Evolutionary conservation across 2,113 vertebrate genomes (phyloP), one percentile per base, ranked within the genome.

Genomic region (Andinoacara biseriatus): DNA sequence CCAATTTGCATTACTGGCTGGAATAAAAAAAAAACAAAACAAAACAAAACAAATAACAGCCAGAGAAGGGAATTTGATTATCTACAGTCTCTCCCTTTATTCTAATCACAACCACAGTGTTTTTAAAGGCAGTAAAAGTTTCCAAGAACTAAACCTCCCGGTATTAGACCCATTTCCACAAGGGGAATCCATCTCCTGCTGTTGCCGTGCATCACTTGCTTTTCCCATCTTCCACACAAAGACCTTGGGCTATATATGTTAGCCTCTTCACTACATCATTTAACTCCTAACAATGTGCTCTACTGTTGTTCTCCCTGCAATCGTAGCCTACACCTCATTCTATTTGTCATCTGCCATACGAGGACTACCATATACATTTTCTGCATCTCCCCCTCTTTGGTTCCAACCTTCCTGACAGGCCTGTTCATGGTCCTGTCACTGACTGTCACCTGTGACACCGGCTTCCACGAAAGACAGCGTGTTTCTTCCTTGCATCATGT

Each of bases 131-230:
- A 74, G 60, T 33, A 57, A 31, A 60, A 56, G 46, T 81, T 87
- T 82, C 74, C 58, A 57, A 85, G 82, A 83, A 90, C 90, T 77
- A 92, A 84, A 87, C 76, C 62, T 84, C 81, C 81, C 76, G 88
- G 87, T 89, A 91, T 90, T 89, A 86, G 76, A 89, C 82, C 88
- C 85, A 87, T 94, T 94, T 93, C 82, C 87, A 88, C 86, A 59
- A 17, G 60, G 83, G 87, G 83, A 92, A 94, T 93, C 92, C 87
- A 91, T 93, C 88, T 92, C 89, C 69, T 78, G 83, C 84, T 74
- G 83, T 78, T 58, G 26, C 52, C 2, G 33, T 67, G 88, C 85
- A 89, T 89, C 90, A 91, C 90, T 87, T 78, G 82, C 90, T 89
- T 89, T 83, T 85, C 89, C 82, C 88, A 26, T 90, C 90, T 79